Conservation (phyloP, 2,113 vertebrate genomes). For the Tricholaema leucomelas region DNA sequence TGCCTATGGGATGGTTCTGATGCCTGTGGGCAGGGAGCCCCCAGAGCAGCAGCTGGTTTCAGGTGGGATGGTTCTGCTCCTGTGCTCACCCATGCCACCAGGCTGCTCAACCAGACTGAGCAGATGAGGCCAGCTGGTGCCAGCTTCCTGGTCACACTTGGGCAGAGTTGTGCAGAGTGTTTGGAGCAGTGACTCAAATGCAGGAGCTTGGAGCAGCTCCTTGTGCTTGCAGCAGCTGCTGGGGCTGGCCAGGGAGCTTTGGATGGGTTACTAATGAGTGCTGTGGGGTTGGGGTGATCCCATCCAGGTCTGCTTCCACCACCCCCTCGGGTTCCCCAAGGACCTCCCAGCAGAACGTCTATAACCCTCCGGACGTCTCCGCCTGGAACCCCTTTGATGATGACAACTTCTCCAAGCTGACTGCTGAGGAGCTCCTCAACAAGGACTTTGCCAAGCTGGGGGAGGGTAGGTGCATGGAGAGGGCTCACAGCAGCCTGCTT, state of each 20-base stretch:
- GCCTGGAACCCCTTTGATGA: constrained; percentile 98
- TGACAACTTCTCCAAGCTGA: constrained; percentile 98
- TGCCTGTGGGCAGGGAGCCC: no score
- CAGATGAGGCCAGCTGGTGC: background rate
- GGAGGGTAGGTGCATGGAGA: constrained; percentile 79
- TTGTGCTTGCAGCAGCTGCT: background rate
- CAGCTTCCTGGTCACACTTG: background rate
- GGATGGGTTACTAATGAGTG: background rate
- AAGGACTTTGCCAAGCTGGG: constrained; percentile 95
- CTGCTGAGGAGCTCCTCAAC: constrained; percentile 96
- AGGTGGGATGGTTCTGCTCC: background rate
- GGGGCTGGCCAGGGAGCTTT: background rate
- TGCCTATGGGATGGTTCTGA: background rate
- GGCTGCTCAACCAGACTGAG: background rate
- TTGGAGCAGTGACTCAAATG: background rate
- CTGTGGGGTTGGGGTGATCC: constrained; percentile 39
- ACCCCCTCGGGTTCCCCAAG: constrained; percentile 90
- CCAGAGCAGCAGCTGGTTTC: no score
- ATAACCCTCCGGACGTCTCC: constrained; percentile 78
- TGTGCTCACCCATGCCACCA: background rate
- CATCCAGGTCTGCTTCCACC: constrained; percentile 91
- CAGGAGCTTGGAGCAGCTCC: background rate
- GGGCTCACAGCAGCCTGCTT: background rate
- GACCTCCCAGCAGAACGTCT: constrained; percentile 84
- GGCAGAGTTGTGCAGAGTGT: background rate